Percentiles rank a stretch among this genome's conserved stretches.
Evolutionary conservation across 2,888 invertebrate genomes (phyloP).

Genomic region (Margaritifera margaritifera): DNA sequence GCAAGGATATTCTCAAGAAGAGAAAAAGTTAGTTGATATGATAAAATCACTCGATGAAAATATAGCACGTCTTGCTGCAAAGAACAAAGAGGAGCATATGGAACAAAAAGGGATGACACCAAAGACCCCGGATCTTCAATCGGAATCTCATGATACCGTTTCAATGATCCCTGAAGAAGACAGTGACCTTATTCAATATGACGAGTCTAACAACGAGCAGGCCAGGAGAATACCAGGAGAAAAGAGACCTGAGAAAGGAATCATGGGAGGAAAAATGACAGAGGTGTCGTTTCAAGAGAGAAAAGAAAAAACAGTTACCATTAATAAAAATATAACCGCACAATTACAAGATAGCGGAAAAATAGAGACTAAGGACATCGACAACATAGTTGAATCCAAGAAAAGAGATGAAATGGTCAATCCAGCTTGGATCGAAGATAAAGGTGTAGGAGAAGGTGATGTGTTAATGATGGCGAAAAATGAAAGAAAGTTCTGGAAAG

Average conservation of each 20-base stretch:
- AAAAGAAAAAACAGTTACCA: no score
- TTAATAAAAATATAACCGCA: no score
- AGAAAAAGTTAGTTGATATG: constrained; percentile 15
- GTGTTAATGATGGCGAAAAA: constrained; percentile 71
- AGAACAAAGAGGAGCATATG: no score
- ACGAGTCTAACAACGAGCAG: no score
- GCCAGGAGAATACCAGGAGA: no score
- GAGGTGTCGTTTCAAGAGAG: no score
- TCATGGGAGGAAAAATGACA: no score
- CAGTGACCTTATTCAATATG: no score
- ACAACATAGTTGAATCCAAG: constrained; percentile 20
- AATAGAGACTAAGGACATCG: constrained; percentile 12
- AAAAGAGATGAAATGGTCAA: constrained; percentile 52
- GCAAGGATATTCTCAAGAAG: constrained; percentile 44
- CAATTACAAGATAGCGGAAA: constrained; percentile 14
- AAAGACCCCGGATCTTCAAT: background rate
- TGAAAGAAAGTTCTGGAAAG: constrained; percentile 92
- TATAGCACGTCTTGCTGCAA: no score
- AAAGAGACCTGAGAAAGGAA: no score
- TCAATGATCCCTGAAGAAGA: no score
- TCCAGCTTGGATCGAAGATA: constrained; percentile 59
- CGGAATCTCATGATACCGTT: background rate
- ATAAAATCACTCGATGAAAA: constrained; percentile 21
- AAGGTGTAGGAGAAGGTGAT: constrained; percentile 49
- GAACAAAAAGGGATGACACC: background rate